Conservation (phyloP, 2,888 invertebrate genomes). For the Synanthedon tipuliformis region DNA sequence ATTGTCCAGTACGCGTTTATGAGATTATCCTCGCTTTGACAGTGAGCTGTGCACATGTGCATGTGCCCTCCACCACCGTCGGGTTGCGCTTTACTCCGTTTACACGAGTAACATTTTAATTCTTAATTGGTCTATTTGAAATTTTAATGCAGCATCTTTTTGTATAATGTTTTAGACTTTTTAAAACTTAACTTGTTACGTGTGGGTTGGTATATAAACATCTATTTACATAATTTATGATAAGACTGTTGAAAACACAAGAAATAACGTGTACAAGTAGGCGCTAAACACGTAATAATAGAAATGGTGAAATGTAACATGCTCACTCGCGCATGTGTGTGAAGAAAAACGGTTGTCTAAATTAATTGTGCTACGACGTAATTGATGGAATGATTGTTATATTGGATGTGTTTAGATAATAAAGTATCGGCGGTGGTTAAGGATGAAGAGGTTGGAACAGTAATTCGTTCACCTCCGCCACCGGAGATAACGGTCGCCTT, state of each 20-base stretch:
- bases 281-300: too few species aligned
- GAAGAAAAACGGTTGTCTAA: too few species aligned
- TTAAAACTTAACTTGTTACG: too few species aligned
- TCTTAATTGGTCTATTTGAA: conserved; percentile 30
- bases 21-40: conserved; percentile 64
- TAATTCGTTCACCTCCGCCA: conserved; percentile 40
- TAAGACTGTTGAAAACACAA: too few species aligned
- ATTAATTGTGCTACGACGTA: conserved; percentile 15
- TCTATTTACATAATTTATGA: too few species aligned
- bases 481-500: conserved; percentile 63
- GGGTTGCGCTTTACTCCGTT: conserved; percentile 29
- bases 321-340: too few species aligned
- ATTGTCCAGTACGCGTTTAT: conserved; percentile 54
- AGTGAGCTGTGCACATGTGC: conserved; percentile 36
- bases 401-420: conserved; percentile 18
- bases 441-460: conserved; percentile 11
- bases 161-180: too few species aligned
- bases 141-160: too few species aligned
- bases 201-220: too few species aligned
- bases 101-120: conserved; percentile 26
- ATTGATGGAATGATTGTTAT: conserved; percentile 24
- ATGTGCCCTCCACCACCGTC: conserved; percentile 5
- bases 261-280: too few species aligned
- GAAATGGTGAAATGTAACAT: too few species aligned
- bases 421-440: conserved; percentile 12